A percentile compares a stretch with the other conserved stretches of the same genome.
Evolutionary conservation across 2,888 invertebrate species (phyloP).

Genomic region (Caenorhabditis uteleia): DNA sequence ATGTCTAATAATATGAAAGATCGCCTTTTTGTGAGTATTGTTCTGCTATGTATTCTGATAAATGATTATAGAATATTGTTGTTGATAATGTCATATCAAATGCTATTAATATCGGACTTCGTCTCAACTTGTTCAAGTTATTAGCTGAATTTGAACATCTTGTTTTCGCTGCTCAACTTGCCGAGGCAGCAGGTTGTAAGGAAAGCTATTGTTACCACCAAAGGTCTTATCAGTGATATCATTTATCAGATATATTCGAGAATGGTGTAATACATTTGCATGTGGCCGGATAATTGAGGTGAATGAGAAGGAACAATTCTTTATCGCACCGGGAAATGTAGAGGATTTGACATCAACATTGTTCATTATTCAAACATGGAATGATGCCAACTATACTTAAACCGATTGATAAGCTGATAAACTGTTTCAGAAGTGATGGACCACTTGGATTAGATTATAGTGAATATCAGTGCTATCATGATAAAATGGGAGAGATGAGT

Average conservation of each 20-base stretch:
- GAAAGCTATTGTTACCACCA: slow-evolving; percentile 11
- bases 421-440: slow-evolving; percentile 48
- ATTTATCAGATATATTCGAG: slow-evolving; percentile 42
- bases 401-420: slow-evolving; percentile 34
- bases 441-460: slow-evolving; percentile 52
- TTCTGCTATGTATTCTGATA: not conserved
- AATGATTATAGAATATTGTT: slow-evolving; percentile 15
- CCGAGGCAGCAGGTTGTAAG: slow-evolving; percentile 51
- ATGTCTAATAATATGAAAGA: slow-evolving; percentile 1
- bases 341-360: slow-evolving; percentile 23
- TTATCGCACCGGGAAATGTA: slow-evolving; percentile 38
- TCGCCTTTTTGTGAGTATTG: not conserved
- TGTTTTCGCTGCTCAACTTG: slow-evolving; percentile 47
- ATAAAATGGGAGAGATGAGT: slow-evolving; percentile 44
- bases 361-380: no score
- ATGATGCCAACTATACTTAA: slow-evolving; percentile 18
- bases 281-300: slow-evolving; percentile 52
- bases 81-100: slow-evolving; percentile 14
- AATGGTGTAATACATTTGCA: slow-evolving; percentile 49
- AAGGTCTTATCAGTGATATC: not conserved
- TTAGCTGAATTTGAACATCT: slow-evolving; percentile 36
- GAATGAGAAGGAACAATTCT: slow-evolving; percentile 48
- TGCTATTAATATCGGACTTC: slow-evolving; percentile 30
- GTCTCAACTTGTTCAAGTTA: slow-evolving; percentile 39
- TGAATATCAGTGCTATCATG: slow-evolving; percentile 47